Evolutionary conservation across 2,797 vertebrate genomes (phyloP), one percentile per base, ranked within the genome.

Genomic region (Lithobates sylvaticus): DNA sequence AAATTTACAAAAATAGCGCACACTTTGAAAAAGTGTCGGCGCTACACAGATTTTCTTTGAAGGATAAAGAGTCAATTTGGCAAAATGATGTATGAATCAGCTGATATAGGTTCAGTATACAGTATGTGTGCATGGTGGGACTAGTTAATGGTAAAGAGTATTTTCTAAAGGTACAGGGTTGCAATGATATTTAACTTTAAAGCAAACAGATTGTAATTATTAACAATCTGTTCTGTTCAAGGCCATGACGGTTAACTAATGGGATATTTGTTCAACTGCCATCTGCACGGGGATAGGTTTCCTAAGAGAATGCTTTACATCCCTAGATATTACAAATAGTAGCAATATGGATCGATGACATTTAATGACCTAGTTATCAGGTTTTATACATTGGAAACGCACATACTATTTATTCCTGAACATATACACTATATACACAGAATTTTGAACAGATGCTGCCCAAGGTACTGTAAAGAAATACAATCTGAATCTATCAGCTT

Each of bases 141-240:
- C 9, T 36, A 34, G 64, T 44, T 36, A 70, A 39, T 44, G 47
- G 16, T 12, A 36, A 47, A 26, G 27, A 81, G 23, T 44, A 12
- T 29, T 82, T 44, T 65, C 10, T 15, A 44, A 61, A 76, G 73
- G 67, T 70, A 42, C 65, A 76, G 36, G 72, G 78, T 58, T 73
- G 5, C 36, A 58, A 27, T 79, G 5, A 73, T 9, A 64, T 64
- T 50, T 47, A 70, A 29, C 68, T 32, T 47, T 58, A 36, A 26
- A 71, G 32, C 58, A 86, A 70, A 81, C 67, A 82, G 10, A 70
- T 3, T 71, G 73, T 86, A 86, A 86, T 86, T 77, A 86, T 86
- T 86, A 86, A 83, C 85, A 72, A 75, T 29, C 3, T 26, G 73
- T 61, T 81, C 34, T 23, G 74, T 65, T 27, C 18, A 58, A 54